Percentiles rank a stretch among this genome's conserved stretches.
Evolutionary conservation across 2,113 vertebrate genomes (phyloP).

Genomic region (Dunckerocampus dactyliophorus): DNA sequence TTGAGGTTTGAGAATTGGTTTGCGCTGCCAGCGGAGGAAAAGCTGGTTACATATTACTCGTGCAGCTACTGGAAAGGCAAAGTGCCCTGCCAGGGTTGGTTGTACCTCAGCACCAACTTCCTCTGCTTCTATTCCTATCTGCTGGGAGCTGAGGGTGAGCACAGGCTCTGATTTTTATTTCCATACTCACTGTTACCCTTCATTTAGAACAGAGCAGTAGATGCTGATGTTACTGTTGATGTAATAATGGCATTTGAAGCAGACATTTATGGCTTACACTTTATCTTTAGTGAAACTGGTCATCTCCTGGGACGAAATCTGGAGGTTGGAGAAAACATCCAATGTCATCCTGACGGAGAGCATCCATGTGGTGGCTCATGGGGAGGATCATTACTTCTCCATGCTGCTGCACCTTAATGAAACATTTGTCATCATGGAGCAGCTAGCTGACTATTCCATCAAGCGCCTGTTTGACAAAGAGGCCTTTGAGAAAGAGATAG

Average conservation of each 20-base stretch:
- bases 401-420: constrained; percentile 95
- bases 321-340: constrained; percentile 88
- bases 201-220: neutral
- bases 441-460: constrained; percentile 88
- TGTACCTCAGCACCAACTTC: constrained; percentile 98
- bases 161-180: neutral
- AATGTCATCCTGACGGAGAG: constrained; percentile 92
- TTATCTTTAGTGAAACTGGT: constrained; percentile 83
- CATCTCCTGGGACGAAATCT: constrained; percentile 93
- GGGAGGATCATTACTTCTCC: constrained; percentile 93
- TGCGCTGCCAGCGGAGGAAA: constrained; percentile 86
- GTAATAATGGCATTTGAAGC: neutral
- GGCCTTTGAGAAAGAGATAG: constrained; percentile 82
- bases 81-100: constrained; percentile 96
- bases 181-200: neutral
- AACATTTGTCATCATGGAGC: constrained; percentile 94
- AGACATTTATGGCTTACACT: too few species aligned
- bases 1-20: constrained; percentile 95
- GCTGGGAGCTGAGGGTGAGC: constrained; percentile 88
- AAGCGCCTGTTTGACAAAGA: constrained; percentile 96
- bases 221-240: neutral
- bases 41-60: constrained; percentile 95
- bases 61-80: constrained; percentile 98
- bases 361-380: constrained; percentile 83
- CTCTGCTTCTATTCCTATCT: constrained; percentile 96